Conservation (phyloP, 1,140 invertebrate species). For the Ruditapes philippinarum region DNA sequence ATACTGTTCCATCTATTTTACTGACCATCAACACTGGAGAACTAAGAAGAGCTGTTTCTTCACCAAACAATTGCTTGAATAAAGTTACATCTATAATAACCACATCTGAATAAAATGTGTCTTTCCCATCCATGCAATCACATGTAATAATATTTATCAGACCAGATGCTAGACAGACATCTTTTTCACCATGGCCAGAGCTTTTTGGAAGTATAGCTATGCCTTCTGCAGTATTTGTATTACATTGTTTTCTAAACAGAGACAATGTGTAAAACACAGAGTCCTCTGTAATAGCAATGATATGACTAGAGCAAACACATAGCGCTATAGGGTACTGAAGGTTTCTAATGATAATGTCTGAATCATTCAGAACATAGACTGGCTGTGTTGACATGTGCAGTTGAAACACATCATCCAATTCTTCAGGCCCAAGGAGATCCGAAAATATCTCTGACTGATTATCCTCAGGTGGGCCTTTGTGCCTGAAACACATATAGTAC, state of each 20-base stretch:
- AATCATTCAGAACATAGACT: not conserved
- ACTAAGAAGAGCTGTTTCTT: not conserved
- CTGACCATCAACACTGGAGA: not conserved
- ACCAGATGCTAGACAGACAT: not conserved
- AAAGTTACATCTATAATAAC: not conserved
- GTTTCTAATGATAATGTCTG: not conserved
- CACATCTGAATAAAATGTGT: not conserved
- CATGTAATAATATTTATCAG: slow-evolving; percentile 10
- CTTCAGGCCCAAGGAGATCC: not conserved
- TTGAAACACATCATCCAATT: not conserved
- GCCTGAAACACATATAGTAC: too few relatives aligned
- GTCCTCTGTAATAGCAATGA: not conserved
- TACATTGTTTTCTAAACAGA: not conserved
- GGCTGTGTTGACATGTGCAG: not conserved
- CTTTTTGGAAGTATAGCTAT: not conserved
- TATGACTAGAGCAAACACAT: not conserved
- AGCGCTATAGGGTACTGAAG: not conserved
- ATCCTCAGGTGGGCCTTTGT: not conserved
- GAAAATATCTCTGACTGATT: slow-evolving; percentile 15
- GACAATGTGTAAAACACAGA: not conserved
- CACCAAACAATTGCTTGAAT: slow-evolving; percentile 17
- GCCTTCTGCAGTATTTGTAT: not conserved
- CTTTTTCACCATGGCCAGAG: not conserved
- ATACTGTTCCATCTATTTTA: not conserved
- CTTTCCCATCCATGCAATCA: not conserved